Evolutionary conservation across 2,797 vertebrate species (phyloP), one percentile per base, ranked within the genome.

Genomic region (Rousettus madagascariensis): DNA sequence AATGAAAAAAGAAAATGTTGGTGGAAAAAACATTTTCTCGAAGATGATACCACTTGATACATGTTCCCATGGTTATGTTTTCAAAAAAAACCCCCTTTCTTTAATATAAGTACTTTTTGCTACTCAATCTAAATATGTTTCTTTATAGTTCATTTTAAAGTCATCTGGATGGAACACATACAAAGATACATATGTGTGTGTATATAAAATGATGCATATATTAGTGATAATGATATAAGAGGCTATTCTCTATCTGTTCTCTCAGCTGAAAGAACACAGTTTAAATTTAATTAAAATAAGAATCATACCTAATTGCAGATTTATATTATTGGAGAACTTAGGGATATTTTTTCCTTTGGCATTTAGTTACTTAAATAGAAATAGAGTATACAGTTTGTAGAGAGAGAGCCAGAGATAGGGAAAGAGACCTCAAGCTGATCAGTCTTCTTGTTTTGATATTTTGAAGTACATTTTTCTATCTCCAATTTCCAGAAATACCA

Each of bases 241-340:
- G 90, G 36, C 2, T 90, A 24, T 95, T 75, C 63, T 59, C 33
- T 84, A 49, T 6, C 3, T 85, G 26, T 61, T 46, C 41, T 69
- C 26, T 63, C 28, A 80, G 57, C 20, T 28, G n/a, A 83, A 87
- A 72, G 6, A 84, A 68, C 2, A n/a, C 15, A 83, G 36, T 33
- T 83, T 71, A 94, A 92, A 83, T 82, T 36, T 93, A 93, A 93
- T 80, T 93, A 77, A 91, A 86, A 69, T 75, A 22, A 36, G 17
- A 33, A 6, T 46, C 16, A 71, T 49, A 24, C 3, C 1, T 83
- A 74, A 8, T 65, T 69, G n/a, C 10, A 88, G 19, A 55, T 38
- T 33, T 80, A 57, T 33, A 41, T 6, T 65, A 5, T 59, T 74
- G 33, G 20, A 82, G n/a, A 90, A 82, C 2, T 77, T 12, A 30